phyloP scores from a whole-genome alignment of 2,113 vertebrate genomes.

The Galbula dea region DNA sequence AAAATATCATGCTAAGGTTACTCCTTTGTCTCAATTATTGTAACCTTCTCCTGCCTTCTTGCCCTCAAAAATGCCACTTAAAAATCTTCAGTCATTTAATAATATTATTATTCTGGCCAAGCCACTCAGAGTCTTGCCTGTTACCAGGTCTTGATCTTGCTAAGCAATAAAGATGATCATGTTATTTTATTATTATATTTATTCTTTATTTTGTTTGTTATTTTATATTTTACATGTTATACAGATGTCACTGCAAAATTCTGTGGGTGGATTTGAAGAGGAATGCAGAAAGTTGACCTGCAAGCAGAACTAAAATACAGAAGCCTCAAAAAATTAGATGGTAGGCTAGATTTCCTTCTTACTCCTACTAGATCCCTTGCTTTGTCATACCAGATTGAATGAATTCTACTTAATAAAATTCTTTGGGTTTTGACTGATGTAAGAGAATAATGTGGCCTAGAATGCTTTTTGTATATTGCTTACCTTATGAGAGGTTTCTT shows the following conservation, averaged over 20 bases:
- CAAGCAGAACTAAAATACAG: neutral
- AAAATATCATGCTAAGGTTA: neutral
- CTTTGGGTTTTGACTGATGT: neutral
- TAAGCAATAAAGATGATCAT: neutral
- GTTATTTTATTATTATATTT: no score
- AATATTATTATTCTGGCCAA: neutral
- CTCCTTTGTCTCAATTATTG: neutral
- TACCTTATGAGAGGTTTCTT: neutral
- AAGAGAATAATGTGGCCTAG: neutral
- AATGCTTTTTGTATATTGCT: neutral
- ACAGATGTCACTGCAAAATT: neutral
- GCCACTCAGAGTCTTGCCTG: neutral
- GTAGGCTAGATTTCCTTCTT: neutral
- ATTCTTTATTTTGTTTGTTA: no score
- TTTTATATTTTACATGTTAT: neutral
- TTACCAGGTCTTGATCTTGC: neutral
- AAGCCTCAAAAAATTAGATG: neutral
- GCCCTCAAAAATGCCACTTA: neutral
- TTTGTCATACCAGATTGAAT: neutral
- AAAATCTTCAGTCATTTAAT: neutral
- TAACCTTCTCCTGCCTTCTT: neutral
- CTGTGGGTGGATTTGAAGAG: no score
- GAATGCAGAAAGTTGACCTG: no score
- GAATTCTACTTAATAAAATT: neutral
- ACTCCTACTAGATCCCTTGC: neutral